Evolutionary conservation across 2,797 vertebrate genomes (phyloP), one percentile per base, ranked within the genome.

Genomic region (Furcifer pardalis): DNA sequence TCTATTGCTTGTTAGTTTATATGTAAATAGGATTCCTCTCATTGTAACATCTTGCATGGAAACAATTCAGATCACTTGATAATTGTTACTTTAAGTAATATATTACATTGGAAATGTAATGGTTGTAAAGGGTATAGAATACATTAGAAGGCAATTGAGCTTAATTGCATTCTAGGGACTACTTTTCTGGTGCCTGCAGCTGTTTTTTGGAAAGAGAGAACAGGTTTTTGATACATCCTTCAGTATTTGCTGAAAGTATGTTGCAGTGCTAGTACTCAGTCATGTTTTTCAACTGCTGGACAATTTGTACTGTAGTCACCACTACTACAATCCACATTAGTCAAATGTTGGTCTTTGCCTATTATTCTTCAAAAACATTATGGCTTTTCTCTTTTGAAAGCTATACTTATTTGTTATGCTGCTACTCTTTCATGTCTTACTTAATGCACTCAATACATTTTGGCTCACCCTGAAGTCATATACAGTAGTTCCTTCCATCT

Each of bases 21-120:
- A 81, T 82, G 52, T 87, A 93, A 93, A 91, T 86, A 88, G 71
- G 89, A 88, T 86, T 84, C 68, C 88, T 91, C 42, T 56, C 82
- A 42, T 88, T 82, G 40, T 86, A 89, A 77, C 59, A 77, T 88
- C 90, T 82, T 77, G 19, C 82, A 6, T 60, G 91, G 88, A 89
- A 91, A 81, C 85, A 89, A 88, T 83, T 73, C 52, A 86, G 94
- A 93, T 92, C 77, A 86, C 78, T 89, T 82, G 46, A 82, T 93
- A 94, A 93, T 85, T 94, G 82, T 87, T 92, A 85, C 85, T 91
- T 91, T 91, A 93, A 92, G 83, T 89, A 92, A 92, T 91, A 35
- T 42, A 91, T 94, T 91, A 83, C 77, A 79, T 59, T 81, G 79
- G 86, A 93, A 92, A 93, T 84, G 40, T 85, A 91, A 91, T 83